Base-by-base conservation (phyloP, 1,140 invertebrate species). In the Psilanteris sp. region DNA sequence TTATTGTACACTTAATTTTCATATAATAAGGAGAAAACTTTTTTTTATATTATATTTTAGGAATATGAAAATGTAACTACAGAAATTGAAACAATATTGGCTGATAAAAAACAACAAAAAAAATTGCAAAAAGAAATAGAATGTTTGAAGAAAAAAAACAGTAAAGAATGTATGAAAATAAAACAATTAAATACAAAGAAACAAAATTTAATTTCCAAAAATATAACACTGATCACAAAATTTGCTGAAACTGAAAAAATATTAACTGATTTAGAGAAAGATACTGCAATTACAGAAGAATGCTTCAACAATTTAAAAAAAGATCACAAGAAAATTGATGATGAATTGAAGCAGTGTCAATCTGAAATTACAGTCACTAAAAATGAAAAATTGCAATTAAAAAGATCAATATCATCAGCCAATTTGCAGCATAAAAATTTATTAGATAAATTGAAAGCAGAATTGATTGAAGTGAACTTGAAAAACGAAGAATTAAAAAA, bases 41-140 rank as follows among this genome's bases (percentile, higher is more conserved):
- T 20, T 20, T 20, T 20, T 5, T 3, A 20, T 20, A 3, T 20
- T 20, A 26, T 1, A 27, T 16, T 36, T 20, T 6, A 50, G 46
- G 31, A 50, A 22, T 24, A 14, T 5, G 13, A 50, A 7, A 6
- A 1, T 24, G 2, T 50, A 8, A 2, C 6, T 36, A 3, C 8
- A 15, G 18, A 50, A 24, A n/a, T 15, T 7, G 14, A 36, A 4
- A 22, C 24, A 24, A 9, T 22, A 9, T 1, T 16, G 9, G 5
- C 13, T 0, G 41, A 44, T 9, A 29, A 48, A n/a, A 48, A 32
- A 3, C 27, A 48, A 8, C 13, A 32, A 7, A 32, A 32, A 4
- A 48, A 48, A 32, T 20, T 48, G 2, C n/a, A 32, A 32, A 48
- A 32, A 13, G 44, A 48, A 48, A 20, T 32, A 11, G 26, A 32